Evolutionary conservation across 2,888 invertebrate species (phyloP).

Genomic region (Phalera bucephala): DNA sequence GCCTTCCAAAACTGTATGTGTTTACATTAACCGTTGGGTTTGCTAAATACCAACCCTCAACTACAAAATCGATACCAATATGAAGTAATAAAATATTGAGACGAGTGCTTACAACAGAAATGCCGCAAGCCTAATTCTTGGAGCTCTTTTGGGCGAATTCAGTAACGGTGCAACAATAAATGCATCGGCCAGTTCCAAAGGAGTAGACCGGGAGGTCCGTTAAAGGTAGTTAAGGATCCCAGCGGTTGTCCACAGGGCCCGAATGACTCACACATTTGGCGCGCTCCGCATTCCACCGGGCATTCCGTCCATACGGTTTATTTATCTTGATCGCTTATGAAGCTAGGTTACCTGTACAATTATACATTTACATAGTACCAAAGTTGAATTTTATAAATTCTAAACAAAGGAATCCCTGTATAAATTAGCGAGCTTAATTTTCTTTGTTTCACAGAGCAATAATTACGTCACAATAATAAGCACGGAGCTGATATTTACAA

Average conservation of each 20-base stretch:
- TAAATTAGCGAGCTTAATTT: conserved; percentile 55
- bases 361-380: conserved; percentile 32
- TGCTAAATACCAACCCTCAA: conserved; percentile 11
- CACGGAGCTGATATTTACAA: conserved; percentile 74
- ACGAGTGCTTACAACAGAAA: conserved; percentile 32
- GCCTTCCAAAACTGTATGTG: conserved; percentile 10
- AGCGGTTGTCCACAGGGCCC: conserved; percentile 40
- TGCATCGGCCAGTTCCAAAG: conserved; percentile 32
- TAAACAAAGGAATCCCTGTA: conserved; percentile 47
- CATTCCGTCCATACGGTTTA: conserved; percentile 54
- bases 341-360: conserved; percentile 31
- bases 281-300: conserved; percentile 62
- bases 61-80: conserved; percentile 29
- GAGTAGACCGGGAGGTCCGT: conserved; percentile 41
- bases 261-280: conserved; percentile 63
- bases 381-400: conserved; percentile 27
- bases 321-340: conserved; percentile 46
- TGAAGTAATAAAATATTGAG: conserved; percentile 35
- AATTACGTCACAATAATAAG: conserved; percentile 77
- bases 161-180: conserved; percentile 39
- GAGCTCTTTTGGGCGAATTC: conserved; percentile 23
- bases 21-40: conserved; percentile 29
- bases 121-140: conserved; percentile 30
- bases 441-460: conserved; percentile 71
- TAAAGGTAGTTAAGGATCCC: conserved; percentile 47